phyloP scores from a whole-genome alignment of 1,140 invertebrate genomes.

The Leptinotarsa lineolata region DNA sequence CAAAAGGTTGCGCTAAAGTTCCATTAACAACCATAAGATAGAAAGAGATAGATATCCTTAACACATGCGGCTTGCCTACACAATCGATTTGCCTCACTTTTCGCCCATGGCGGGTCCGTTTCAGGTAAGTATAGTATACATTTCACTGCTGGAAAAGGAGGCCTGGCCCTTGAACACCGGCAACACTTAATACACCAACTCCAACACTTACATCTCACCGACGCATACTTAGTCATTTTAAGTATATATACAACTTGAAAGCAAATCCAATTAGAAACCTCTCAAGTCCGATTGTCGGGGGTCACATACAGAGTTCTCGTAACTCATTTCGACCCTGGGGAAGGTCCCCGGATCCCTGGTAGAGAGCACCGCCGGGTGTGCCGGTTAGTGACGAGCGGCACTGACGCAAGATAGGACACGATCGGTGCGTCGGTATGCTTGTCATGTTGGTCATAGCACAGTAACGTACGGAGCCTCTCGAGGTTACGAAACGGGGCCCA shows the following conservation, averaged over 20 bases:
- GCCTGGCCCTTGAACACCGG: not conserved
- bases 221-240: not conserved
- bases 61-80: too few relatives aligned
- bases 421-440: constrained; percentile 32
- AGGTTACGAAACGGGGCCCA: constrained; percentile 45
- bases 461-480: constrained; percentile 31
- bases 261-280: not conserved
- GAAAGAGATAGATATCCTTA: too few relatives aligned
- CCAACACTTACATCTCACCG: not conserved
- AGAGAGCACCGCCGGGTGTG: constrained; percentile 43
- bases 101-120: too few relatives aligned
- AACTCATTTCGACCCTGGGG: constrained; percentile 31
- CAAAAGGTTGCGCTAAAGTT: too few relatives aligned
- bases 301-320: constrained; percentile 37
- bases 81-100: too few relatives aligned
- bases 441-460: constrained; percentile 45
- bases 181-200: not conserved
- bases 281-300: constrained; percentile 41
- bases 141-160: too few relatives aligned
- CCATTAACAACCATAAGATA: too few relatives aligned
- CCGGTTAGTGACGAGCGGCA: constrained; percentile 33
- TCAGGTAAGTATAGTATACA: too few relatives aligned
- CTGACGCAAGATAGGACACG: constrained; percentile 25
- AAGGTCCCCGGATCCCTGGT: constrained; percentile 48
- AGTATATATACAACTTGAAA: not conserved